A percentile compares a stretch with the other conserved stretches of the same genome.
These are phyloP conservation scores for Condylura cristata DNA, from an alignment of 2,113 vertebrate genomes.

Conservation along the genomic window DNA sequence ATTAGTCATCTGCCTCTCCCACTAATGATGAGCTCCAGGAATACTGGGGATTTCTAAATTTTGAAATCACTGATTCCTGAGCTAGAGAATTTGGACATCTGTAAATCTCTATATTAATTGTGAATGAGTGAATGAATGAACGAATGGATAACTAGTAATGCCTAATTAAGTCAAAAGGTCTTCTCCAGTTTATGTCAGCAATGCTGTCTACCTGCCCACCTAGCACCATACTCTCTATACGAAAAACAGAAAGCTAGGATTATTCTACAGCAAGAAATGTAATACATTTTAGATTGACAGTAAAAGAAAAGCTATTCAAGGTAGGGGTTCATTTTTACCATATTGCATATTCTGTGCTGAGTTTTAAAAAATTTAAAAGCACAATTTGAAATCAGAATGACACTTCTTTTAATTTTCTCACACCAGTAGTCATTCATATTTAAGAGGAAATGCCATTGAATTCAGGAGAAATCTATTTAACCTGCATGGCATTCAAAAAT, in stretches of 20 bases:
- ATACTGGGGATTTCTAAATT: background rate
- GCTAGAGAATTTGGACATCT: background rate
- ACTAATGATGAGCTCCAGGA: background rate
- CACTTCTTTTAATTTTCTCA: conserved; percentile 86
- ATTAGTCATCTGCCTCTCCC: background rate
- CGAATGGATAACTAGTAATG: background rate
- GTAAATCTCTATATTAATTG: background rate
- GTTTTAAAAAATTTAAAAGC: conserved; percentile 80
- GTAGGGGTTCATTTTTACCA: conserved; percentile 76
- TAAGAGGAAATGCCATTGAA: conserved; percentile 84
- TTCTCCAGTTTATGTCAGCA: background rate
- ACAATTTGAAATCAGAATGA: conserved; percentile 84
- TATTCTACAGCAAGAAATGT: conserved; percentile 80
- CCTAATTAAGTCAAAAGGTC: background rate
- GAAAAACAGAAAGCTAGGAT: conserved; percentile 79
- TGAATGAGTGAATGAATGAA: background rate
- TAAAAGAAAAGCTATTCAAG: conserved; percentile 83
- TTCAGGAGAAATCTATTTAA: conserved; percentile 85
- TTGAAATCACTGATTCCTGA: background rate
- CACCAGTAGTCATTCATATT: conserved; percentile 84
- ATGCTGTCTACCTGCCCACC: background rate
- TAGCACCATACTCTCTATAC: background rate
- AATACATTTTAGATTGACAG: conserved; percentile 83
- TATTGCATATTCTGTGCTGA: conserved; percentile 72
- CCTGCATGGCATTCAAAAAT: conserved; percentile 83